These are phyloP conservation scores for Sinella curviseta DNA, from an alignment of 1,140 invertebrate genomes.

Conservation along the genomic window DNA sequence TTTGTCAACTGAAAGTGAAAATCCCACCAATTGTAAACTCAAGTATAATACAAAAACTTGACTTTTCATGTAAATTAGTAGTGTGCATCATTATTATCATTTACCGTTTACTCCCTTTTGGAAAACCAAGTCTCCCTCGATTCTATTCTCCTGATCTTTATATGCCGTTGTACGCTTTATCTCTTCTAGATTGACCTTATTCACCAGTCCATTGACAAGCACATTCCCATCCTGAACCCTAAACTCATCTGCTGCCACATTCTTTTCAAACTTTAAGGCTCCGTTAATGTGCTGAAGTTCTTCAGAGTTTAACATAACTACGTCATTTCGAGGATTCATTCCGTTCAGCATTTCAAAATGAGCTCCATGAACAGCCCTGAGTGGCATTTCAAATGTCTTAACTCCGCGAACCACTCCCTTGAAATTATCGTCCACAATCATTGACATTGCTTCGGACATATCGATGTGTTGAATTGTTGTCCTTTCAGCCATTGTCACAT, in stretches of 20 bases:
- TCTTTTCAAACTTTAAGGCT: not conserved
- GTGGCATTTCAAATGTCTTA: not conserved
- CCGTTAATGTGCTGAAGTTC: constrained; percentile 1
- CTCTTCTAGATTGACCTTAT: not conserved
- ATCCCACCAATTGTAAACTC: not conserved
- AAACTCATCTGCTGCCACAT: not conserved
- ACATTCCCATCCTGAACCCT: not conserved
- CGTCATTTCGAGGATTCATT: not conserved
- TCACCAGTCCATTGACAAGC: not conserved
- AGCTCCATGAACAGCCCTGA: not conserved
- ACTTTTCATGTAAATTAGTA: too few relatives aligned
- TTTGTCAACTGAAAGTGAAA: not conserved
- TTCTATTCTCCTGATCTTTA: not conserved
- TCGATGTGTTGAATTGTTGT: not conserved
- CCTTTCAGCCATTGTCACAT: not conserved
- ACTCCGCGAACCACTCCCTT: not conserved
- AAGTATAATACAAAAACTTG: too few relatives aligned
- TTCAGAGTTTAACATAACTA: not conserved
- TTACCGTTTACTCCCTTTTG: not conserved
- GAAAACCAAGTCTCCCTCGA: constrained; percentile 21
- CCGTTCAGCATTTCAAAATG: constrained; percentile 1
- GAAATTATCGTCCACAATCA: not conserved
- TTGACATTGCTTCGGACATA: not conserved
- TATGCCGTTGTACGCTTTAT: constrained; percentile 6
- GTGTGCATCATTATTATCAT: too few relatives aligned